Conservation (phyloP, 2,113 vertebrate species). For the Taurulus bubalis region DNA sequence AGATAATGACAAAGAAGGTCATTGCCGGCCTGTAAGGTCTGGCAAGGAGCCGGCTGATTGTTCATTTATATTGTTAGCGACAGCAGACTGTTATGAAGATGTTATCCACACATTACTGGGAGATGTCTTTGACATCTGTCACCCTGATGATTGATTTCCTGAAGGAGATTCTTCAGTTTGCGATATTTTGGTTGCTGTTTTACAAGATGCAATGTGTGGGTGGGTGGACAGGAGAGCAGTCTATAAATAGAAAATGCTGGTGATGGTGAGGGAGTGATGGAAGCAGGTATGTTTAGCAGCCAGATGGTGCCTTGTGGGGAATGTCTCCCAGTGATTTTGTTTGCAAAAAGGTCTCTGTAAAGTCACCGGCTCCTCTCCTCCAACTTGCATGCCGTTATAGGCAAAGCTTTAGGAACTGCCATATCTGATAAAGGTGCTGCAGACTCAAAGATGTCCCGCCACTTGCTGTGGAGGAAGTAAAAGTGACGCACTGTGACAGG, state of each 20-base stretch:
- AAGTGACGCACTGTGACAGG: slow-evolving; percentile 75
- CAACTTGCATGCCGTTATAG: slow-evolving; percentile 67
- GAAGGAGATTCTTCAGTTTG: slow-evolving; percentile 63
- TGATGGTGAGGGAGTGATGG: slow-evolving; percentile 67
- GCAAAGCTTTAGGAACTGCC: slow-evolving; percentile 78
- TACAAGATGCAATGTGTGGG: slow-evolving; percentile 64
- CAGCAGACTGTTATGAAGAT: slow-evolving; percentile 50
- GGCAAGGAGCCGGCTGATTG: slow-evolving; percentile 48
- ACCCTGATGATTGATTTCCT: slow-evolving; percentile 66
- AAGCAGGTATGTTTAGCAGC: slow-evolving; percentile 77
- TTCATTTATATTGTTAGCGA: slow-evolving; percentile 56
- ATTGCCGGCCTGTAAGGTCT: slow-evolving; percentile 42
- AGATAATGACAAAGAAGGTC: slow-evolving; percentile 69
- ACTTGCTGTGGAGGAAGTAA: slow-evolving; percentile 69
- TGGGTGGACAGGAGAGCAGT: slow-evolving; percentile 54
- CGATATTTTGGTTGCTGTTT: slow-evolving; percentile 67
- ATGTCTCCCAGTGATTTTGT: slow-evolving; percentile 82
- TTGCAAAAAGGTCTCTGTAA: slow-evolving; percentile 81
- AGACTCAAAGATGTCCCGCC: slow-evolving; percentile 73
- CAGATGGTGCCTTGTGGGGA: slow-evolving; percentile 82
- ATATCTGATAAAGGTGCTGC: slow-evolving; percentile 79
- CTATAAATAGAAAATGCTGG: slow-evolving; percentile 73
- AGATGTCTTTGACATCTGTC: slow-evolving; percentile 65
- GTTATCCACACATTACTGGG: slow-evolving; percentile 58
- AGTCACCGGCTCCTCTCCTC: slow-evolving; percentile 68